Evolutionary conservation across 2,797 vertebrate genomes (phyloP), one percentile per base, ranked within the genome.

Genomic region (Cygnus olor): DNA sequence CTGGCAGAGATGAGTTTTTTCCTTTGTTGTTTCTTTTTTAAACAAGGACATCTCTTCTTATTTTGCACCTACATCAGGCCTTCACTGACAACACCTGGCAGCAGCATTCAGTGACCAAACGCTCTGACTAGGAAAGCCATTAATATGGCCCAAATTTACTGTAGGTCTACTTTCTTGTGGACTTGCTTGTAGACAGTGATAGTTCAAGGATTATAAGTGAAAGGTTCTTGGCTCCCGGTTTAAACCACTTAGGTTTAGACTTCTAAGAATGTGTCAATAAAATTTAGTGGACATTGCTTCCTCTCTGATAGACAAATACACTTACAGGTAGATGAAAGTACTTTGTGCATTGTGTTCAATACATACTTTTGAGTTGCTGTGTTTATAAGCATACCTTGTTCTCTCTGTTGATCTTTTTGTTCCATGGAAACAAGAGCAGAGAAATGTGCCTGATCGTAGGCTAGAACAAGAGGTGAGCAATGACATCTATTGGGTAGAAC

Each of bases 341-440:
- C 36, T 77, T 30, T 27, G 47, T 87, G 38, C 51, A 32, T 1
- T 58, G 14, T 24, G 56, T 24, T 66, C 53, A 49, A 22, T 9
- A 40, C 3, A 24, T 12, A 56, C 4, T 11, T 20, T 11, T 9
- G 34, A 6, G 5, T 0, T 80, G 49, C 45, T 72, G 24, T 73
- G n/a, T 51, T 60, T 21, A 7, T 4, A 63, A 63, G 32, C 95
- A 1, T 98, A 99, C 99, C 99, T 99, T 99, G 99, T 94, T 99
- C 99, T 96, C 99, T 98, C 88, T 99, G 99, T 95, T 99, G 99
- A 97, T 99, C 99, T 97, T 99, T 99, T 97, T 99, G 99, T 97
- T 99, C 99, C 99, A 99, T 99, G 88, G 99, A 99, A 97, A 99
- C 99, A 30, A 99, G 98, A 36, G 99, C 99, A 5, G 99, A 99